Conservation (phyloP, 2,797 vertebrate species). For the Manis javanica region DNA sequence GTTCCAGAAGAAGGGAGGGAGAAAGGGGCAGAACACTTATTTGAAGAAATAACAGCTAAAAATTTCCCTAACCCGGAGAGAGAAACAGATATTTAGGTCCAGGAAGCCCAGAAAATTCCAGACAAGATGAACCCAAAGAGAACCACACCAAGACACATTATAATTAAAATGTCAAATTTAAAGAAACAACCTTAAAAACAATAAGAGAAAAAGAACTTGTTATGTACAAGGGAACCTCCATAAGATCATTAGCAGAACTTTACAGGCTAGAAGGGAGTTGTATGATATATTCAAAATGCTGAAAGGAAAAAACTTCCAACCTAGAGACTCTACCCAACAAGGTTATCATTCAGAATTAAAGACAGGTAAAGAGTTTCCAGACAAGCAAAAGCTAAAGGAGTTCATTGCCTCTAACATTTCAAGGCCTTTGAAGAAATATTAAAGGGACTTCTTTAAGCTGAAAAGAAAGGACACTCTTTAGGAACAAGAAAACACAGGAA, state of each 20-base stretch:
- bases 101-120: too few relatives aligned
- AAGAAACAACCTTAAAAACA: not conserved
- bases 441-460: too few relatives aligned
- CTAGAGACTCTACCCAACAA: not conserved
- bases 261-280: not conserved
- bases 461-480: too few relatives aligned
- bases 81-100: too few relatives aligned
- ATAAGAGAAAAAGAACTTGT: not conserved
- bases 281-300: not conserved
- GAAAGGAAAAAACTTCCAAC: not conserved
- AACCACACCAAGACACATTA: too few relatives aligned
- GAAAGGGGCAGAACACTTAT: too few relatives aligned
- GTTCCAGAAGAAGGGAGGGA: too few relatives aligned
- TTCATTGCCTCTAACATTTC: not conserved
- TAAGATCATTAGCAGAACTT: not conserved
- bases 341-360: not conserved
- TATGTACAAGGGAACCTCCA: not conserved
- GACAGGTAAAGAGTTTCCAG: not conserved
- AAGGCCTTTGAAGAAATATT: not conserved
- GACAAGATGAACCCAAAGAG: too few relatives aligned
- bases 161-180: too few relatives aligned
- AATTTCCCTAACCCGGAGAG: too few relatives aligned
- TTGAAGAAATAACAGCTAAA: too few relatives aligned
- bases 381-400: not conserved
- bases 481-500: too few relatives aligned